Base-by-base conservation (phyloP, 2,888 invertebrate genomes). In the Leptinotarsa peninsularis region DNA sequence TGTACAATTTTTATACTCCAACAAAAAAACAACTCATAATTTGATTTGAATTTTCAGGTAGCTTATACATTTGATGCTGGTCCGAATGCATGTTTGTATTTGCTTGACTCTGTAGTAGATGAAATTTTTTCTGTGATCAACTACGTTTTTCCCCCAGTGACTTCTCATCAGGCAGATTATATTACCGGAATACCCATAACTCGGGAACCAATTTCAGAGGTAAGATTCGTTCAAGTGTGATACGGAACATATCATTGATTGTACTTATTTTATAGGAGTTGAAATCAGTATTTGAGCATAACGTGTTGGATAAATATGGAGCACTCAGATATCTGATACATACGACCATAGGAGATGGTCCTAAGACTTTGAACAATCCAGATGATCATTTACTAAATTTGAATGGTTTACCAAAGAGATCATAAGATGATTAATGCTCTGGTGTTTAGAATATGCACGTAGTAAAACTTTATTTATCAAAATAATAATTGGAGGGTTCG, bases 41-140 rank as follows among this genome's bases (percentile, higher is more conserved):
- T 54, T 63, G 52, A 67, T 23, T 54, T 52, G 4, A 66, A 67
- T 75, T 87, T 87, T 70, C 83, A 93, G 93, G 91, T 96, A 10
- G 97, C 98, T 0, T 99, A 99, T 87, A 98, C 99, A 18, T 99
- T 97, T 90, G 99, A 99, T 91, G 99, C 99, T 72, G 99, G 99
- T 5, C 96, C 98, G 68, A 99, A 99, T 90, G 97, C 97, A 4
- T 98, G 97, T 87, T 88, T 99, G 0, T 98, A 95, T 88, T 88
- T 97, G 18, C 88, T 95, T 68, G 93, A 96, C 81, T 89, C 94
- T 78, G 91, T 95, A 86, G 93, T 97, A 0, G 89, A 93, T 0
- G 90, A 91, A 83, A 90, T 97, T 15, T 76, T 95, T 33, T 89
- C 92, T 49, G 87, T 95, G 17, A 88, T 98, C 5, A 91, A 93